phyloP scores from a whole-genome alignment of 2,888 invertebrate species.

The Prosopocoilus inquinatus region DNA sequence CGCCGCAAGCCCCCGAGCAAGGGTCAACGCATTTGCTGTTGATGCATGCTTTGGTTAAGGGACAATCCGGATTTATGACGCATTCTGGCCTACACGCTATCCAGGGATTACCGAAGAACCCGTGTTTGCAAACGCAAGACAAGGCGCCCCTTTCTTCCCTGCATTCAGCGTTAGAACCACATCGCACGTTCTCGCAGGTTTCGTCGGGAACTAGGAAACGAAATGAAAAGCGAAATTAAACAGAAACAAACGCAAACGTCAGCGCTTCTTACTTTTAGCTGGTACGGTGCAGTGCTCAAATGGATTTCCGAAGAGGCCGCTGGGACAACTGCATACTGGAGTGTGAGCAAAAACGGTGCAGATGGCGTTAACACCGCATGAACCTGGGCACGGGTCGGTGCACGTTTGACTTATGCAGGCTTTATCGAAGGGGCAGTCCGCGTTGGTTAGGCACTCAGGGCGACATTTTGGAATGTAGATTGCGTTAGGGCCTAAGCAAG shows the following conservation, averaged over 20 bases:
- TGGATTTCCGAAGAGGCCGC: conserved; percentile 71
- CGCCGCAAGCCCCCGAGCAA: conserved; percentile 73
- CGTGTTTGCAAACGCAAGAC: conserved; percentile 69
- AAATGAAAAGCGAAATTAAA: neutral
- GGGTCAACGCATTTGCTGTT: conserved; percentile 77
- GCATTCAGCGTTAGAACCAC: conserved; percentile 74
- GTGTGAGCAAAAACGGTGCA: conserved; percentile 71
- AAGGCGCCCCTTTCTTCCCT: conserved; percentile 63
- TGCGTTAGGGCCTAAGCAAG: conserved; percentile 68
- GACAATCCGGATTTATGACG: conserved; percentile 77
- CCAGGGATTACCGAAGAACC: conserved; percentile 78
- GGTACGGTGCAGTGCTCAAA: conserved; percentile 66
- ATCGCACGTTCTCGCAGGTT: conserved; percentile 57
- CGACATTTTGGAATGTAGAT: conserved; percentile 71
- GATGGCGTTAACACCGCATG: conserved; percentile 72
- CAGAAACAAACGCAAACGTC: neutral
- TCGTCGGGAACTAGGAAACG: conserved; percentile 32
- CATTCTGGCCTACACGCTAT: conserved; percentile 78
- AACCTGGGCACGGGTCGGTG: conserved; percentile 75
- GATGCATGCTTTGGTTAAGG: conserved; percentile 67
- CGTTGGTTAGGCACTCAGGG: conserved; percentile 78
- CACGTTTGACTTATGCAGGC: conserved; percentile 76
- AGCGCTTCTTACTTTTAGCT: conserved; percentile 13
- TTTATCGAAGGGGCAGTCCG: conserved; percentile 75
- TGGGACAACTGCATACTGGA: conserved; percentile 70